Conservation (phyloP, 2,888 invertebrate species). For the Leucania comma region DNA sequence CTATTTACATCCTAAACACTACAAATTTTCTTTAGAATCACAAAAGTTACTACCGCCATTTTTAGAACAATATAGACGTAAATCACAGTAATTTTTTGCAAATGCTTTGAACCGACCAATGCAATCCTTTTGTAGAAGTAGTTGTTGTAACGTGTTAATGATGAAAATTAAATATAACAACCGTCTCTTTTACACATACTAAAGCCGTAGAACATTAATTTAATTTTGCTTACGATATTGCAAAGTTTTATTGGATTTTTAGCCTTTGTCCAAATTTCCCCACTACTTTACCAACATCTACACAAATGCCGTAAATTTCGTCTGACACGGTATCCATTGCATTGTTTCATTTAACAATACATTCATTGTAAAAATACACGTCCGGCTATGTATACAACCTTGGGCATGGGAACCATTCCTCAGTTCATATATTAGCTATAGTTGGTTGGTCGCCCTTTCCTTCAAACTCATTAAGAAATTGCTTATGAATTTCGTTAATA, state of each 20-base stretch:
- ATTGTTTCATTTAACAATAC: slow-evolving; percentile 78
- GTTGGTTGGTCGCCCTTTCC: slow-evolving; percentile 40
- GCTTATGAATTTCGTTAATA: slow-evolving; percentile 31
- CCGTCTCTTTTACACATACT: slow-evolving; percentile 3
- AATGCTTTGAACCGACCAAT: neutral
- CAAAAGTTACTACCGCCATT: neutral
- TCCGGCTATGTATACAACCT: slow-evolving; percentile 69
- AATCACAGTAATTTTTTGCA: neutral
- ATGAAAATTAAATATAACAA: slow-evolving; percentile 4
- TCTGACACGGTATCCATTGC: slow-evolving; percentile 69
- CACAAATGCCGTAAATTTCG: slow-evolving; percentile 57
- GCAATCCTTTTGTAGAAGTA: neutral
- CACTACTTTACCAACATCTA: slow-evolving; percentile 36
- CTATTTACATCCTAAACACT: slow-evolving; percentile 32
- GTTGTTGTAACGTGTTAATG: neutral
- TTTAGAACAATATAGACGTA: neutral
- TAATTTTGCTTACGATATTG: slow-evolving; percentile 22
- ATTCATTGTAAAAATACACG: slow-evolving; percentile 70
- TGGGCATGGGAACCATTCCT: slow-evolving; percentile 59
- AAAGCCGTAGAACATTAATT: slow-evolving; percentile 23
- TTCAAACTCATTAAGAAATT: slow-evolving; percentile 55
- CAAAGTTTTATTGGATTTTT: slow-evolving; percentile 38
- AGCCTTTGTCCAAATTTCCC: slow-evolving; percentile 57
- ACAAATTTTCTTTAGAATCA: neutral
- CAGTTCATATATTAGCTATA: slow-evolving; percentile 26